phyloP scores from a whole-genome alignment of 2,888 invertebrate species.

The Sphecodes monilicornis region DNA sequence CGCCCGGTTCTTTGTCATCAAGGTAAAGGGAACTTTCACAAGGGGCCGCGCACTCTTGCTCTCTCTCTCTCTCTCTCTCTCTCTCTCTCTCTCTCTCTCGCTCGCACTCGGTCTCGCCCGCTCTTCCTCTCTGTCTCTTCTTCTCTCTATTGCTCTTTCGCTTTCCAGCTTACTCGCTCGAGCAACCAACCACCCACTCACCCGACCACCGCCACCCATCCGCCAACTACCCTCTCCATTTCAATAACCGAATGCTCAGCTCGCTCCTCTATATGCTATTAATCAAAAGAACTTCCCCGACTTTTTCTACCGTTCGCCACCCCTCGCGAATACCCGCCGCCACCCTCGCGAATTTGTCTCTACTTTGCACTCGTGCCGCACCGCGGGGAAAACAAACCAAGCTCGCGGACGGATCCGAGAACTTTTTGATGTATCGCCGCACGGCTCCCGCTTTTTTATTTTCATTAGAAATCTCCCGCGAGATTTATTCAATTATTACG shows the following conservation, averaged over 20 bases:
- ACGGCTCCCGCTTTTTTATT: not conserved
- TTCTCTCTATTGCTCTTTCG: not conserved
- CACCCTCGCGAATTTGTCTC: conserved; percentile 34
- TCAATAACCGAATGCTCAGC: conserved; percentile 80
- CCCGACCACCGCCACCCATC: conserved; percentile 63
- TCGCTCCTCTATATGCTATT: conserved; percentile 76
- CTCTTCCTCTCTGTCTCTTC: not conserved
- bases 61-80: not conserved
- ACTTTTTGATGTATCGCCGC: conserved; percentile 7
- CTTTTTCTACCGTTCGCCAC: conserved; percentile 41
- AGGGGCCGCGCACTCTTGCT: conserved; percentile 69
- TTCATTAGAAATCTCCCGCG: not conserved
- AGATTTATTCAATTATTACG: too few relatives aligned
- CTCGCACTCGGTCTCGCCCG: not conserved
- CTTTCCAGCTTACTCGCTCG: conserved; percentile 56
- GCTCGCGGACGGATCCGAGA: not conserved
- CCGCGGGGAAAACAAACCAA: conserved; percentile 27
- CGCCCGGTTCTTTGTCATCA: conserved; percentile 83
- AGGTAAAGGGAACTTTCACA: conserved; percentile 83
- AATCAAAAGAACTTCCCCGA: conserved; percentile 79
- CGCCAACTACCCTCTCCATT: conserved; percentile 74
- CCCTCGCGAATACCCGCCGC: conserved; percentile 20
- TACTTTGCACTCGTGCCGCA: conserved; percentile 28
- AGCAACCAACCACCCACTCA: conserved; percentile 65
- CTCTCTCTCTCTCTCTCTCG: not conserved